A percentile compares a stretch with the other conserved stretches of the same genome.
Evolutionary conservation across 2,113 vertebrate genomes (phyloP).

Genomic region (Psammodynastes pulverulentus): DNA sequence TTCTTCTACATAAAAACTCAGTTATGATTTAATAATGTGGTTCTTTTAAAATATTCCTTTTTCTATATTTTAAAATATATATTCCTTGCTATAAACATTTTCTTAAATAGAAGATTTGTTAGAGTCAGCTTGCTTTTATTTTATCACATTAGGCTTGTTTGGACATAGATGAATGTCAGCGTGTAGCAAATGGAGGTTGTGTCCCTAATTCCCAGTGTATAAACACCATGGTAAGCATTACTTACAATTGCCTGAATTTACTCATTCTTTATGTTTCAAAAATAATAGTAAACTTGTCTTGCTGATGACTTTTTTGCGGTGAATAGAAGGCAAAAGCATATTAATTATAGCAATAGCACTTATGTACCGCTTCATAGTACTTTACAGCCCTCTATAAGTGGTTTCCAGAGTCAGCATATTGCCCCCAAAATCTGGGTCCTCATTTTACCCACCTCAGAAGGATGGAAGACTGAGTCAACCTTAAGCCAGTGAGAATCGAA

Average conservation of each 20-base stretch:
- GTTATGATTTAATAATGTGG: neutral
- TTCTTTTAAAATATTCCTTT: neutral
- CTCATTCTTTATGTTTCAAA: neutral
- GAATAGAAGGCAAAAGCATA: neutral
- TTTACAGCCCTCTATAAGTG: neutral
- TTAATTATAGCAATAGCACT: neutral
- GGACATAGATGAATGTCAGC: constrained; percentile 89
- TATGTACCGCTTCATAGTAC: neutral
- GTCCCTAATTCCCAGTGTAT: constrained; percentile 86
- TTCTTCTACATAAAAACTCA: neutral
- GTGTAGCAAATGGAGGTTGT: constrained; percentile 80
- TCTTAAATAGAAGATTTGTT: neutral
- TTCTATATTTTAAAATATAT: neutral
- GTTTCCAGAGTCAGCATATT: neutral
- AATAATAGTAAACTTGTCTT: neutral
- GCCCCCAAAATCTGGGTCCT: neutral
- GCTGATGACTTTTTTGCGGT: neutral
- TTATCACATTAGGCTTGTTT: constrained; percentile 65
- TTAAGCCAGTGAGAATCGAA: neutral
- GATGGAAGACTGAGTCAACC: neutral
- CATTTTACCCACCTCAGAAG: neutral
- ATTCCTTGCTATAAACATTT: neutral
- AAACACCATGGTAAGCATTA: constrained; percentile 84
- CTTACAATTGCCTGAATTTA: neutral
- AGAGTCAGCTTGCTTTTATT: constrained; percentile 13